Base-by-base conservation (phyloP, 2,113 vertebrate genomes). In the Platysteira castanea region DNA sequence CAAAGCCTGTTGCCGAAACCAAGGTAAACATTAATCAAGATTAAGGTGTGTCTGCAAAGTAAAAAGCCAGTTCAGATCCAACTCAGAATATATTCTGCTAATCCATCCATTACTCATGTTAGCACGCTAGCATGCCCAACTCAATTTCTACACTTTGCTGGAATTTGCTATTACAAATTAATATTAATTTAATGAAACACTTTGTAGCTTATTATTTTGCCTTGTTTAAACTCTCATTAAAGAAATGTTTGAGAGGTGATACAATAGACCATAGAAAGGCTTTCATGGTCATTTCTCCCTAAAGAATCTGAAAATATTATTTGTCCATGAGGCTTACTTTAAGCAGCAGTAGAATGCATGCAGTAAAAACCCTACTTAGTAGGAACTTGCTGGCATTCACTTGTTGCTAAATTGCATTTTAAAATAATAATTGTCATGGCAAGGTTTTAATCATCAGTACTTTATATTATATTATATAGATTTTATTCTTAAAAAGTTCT, bases 271-370 rank as follows among this genome's bases (percentile, higher is more conserved):
- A 35, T 57, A 83, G 69, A 53, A 83, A 59, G 73, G 46, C 22
- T n/a, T 92, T 94, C 69, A 65, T 71, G 53, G 28, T 52, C 60
- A 49, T 75, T 47, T 70, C 53, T 95, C 74, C 57, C 22, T 71
- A 83, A 95, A 76, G 73, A 35, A 64, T 67, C 78, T 89, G 82
- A 95, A 96, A 96, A 87, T 95, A 52, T 71, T 93, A 85, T 80
- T 94, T 95, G 67, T 13, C 63, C 57, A 70, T 61, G 80, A 93
- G 33, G 54, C 23, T 96, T 96, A 73, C 69, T 74, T 95, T 81
- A 83, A 95, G 21, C 2, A 16, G 50, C n/a, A 65, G 63, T 33
- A 68, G 94, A 78, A 86, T 84, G 39, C 22, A 79, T 64, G 41
- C 11, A 87, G 68, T 77, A 87, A 78, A 84, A 93, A 50, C 50